phyloP scores from a whole-genome alignment of 2,113 vertebrate genomes.

The Nibea coibor region DNA sequence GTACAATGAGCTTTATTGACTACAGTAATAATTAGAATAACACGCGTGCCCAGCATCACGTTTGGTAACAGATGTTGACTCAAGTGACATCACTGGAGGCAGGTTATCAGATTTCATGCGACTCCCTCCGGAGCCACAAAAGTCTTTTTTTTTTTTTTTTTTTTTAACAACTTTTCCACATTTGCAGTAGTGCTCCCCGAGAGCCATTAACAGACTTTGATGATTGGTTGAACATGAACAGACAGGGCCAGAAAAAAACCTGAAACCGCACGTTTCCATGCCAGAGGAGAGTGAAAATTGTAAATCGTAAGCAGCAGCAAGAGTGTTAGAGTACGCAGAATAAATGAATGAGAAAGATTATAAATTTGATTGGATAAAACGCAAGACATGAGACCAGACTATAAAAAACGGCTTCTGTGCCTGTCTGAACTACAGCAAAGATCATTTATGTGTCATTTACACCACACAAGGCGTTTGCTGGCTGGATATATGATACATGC shows the following conservation, averaged over 20 bases:
- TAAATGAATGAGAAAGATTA: constrained; percentile 5
- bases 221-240: neutral
- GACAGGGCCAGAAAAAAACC: neutral
- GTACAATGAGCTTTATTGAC: neutral
- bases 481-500: too few relatives aligned
- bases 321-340: neutral
- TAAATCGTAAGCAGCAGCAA: neutral
- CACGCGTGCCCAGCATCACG: neutral
- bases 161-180: neutral
- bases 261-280: constrained; percentile 10
- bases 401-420: constrained; percentile 3
- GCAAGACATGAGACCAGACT: neutral
- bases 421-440: neutral
- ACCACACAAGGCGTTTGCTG: neutral
- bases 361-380: neutral
- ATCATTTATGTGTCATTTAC: neutral
- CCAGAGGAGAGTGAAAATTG: neutral
- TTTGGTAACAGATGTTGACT: neutral
- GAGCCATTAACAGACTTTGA: neutral
- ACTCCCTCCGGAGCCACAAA: neutral
- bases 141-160: neutral
- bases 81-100: neutral
- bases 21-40: neutral
- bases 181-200: neutral
- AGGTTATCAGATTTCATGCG: neutral